Evolutionary conservation across 2,888 invertebrate species (phyloP), one percentile per base, ranked within the genome.

Genomic region (Trimorus sp.): DNA sequence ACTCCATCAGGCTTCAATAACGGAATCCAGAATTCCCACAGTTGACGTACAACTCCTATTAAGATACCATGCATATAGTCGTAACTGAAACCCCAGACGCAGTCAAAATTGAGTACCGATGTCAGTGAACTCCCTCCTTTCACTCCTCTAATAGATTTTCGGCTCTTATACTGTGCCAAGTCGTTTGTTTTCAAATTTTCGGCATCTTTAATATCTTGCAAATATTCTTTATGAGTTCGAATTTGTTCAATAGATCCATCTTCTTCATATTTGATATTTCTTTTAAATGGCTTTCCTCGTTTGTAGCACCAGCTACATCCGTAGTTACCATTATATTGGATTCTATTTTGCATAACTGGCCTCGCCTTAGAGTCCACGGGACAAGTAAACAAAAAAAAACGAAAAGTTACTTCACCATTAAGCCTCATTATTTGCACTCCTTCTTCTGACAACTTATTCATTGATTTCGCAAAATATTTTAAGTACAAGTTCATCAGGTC

Each of bases 61-160:
- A 76, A 16, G n/a, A 81, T 26, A 4, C 58, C 71, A 42, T 84
- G 83, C 66, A 81, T 73, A n/a, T 83, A 73, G 9, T 84, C 84
- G 1, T 49, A 40, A 9, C 76, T 60, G 26, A 68, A 84, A 2
- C 76, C 69, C 83, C 82, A 84, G 14, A 84, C 79, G 45, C 51
- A 63, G 73, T 84, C 83, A 65, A 75, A 75, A 7, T 11, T 9
- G 6, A 12, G 14, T 26, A 80, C 8, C 63, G 45, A n/a, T 40
- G 66, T 49, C 36, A 80, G 14, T 4, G 56, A 15, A 73, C 73
- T 54, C 9, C 38, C 0, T 16, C 62, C 73, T 73, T 73, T 73
- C 9, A 73, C 73, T 6, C 73, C 62, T 49, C 9, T 16, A 26
- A 16, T 53, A 16, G 15, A 1, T 26, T 26, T 26, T 26, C 26